phyloP scores from a whole-genome alignment of 2,888 invertebrate genomes.

The Deroplatys truncata region DNA sequence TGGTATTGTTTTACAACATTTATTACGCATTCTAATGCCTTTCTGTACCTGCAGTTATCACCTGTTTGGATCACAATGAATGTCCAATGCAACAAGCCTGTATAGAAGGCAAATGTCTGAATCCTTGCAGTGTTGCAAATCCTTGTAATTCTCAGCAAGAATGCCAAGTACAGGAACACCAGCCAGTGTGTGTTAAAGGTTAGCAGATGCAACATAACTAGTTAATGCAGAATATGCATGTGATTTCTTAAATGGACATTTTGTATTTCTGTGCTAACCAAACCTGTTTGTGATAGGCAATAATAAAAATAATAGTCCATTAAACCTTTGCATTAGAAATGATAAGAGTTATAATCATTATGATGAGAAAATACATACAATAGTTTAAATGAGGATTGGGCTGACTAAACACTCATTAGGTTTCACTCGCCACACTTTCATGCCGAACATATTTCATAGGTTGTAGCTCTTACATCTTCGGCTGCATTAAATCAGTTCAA shows the following conservation, averaged over 20 bases:
- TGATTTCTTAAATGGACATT: too few species aligned
- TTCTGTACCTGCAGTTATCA: constrained; percentile 56
- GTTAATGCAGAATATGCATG: background rate
- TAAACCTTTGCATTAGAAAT: background rate
- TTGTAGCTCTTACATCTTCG: too few species aligned
- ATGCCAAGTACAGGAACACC: constrained; percentile 78
- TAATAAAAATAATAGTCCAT: too few species aligned
- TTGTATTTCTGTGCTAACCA: too few species aligned
- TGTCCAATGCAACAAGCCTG: constrained; percentile 77
- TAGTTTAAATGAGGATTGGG: too few species aligned
- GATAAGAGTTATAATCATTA: too few species aligned
- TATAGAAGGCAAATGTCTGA: constrained; percentile 71
- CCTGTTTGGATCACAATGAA: constrained; percentile 74
- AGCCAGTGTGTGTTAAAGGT: constrained; percentile 81
- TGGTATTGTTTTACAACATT: background rate
- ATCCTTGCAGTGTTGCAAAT: constrained; percentile 72
- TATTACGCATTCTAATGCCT: background rate
- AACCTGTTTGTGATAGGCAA: too few species aligned
- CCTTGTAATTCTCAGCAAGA: constrained; percentile 72
- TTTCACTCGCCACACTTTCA: too few species aligned
- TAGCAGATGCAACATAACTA: constrained; percentile 32
- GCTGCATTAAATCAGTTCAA: too few species aligned
- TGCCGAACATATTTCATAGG: too few species aligned
- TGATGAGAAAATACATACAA: too few species aligned
- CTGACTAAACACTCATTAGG: too few species aligned